phyloP scores from a whole-genome alignment of 2,888 invertebrate species.

The Acrobasis suavella region DNA sequence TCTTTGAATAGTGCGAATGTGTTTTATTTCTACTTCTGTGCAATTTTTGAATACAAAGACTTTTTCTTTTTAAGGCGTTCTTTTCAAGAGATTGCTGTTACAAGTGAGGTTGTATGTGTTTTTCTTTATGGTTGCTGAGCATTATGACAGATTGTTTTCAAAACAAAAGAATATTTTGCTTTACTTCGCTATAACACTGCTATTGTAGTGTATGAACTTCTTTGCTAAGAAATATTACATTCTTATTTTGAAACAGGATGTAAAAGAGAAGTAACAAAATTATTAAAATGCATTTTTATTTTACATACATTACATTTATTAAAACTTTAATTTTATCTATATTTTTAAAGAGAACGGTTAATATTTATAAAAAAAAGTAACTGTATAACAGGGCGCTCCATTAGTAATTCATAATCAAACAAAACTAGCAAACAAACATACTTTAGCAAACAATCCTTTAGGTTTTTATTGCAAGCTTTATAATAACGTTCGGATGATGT shows the following conservation, averaged over 20 bases:
- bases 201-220: neutral
- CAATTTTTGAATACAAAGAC: conserved; percentile 64
- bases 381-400: no score
- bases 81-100: conserved; percentile 27
- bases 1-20: conserved; percentile 67
- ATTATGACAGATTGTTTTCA: conserved; percentile 3
- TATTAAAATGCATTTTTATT: no score
- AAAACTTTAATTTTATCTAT: no score
- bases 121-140: conserved; percentile 14
- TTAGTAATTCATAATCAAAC: neutral
- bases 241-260: neutral
- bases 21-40: conserved; percentile 66
- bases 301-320: no score
- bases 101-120: conserved; percentile 35
- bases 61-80: conserved; percentile 50
- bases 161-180: neutral
- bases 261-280: no score
- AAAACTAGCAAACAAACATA: neutral
- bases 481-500: conserved; percentile 9
- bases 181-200: neutral
- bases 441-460: neutral
- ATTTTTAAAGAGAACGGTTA: no score
- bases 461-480: conserved; percentile 9
- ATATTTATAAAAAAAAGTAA: no score
- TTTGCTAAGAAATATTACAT: neutral